Evolutionary conservation across 92 coral and sea anemone species (phyloP).

Genomic region (Umimayanthus chanpuru): DNA sequence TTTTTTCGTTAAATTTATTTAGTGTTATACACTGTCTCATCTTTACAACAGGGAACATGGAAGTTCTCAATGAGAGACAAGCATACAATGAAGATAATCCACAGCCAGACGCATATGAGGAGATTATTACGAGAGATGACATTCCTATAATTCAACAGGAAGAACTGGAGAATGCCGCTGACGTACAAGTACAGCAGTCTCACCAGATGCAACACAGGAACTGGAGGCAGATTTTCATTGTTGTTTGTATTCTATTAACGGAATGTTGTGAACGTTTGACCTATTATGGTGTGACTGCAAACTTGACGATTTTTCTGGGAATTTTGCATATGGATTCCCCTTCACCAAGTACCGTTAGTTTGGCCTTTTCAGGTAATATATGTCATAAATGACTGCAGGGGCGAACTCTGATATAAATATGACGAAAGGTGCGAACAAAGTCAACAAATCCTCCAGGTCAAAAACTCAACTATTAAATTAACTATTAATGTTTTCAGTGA

Average conservation of each 20-base stretch:
- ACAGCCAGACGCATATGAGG: neutral
- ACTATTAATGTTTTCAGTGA: too few species aligned
- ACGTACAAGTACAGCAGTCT: neutral
- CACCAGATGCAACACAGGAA: constrained; percentile 3
- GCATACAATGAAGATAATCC: neutral
- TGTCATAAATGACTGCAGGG: neutral
- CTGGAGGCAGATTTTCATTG: constrained; percentile 40
- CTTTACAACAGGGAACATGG: neutral
- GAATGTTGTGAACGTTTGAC: constrained; percentile 90
- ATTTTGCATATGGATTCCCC: constrained; percentile 50
- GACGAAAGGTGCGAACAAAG: neutral
- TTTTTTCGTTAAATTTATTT: too few species aligned
- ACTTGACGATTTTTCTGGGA: constrained; percentile 66
- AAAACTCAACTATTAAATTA: too few species aligned
- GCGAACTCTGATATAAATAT: neutral
- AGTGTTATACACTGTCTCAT: neutral
- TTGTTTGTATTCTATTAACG: constrained; percentile 69
- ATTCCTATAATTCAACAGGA: neutral
- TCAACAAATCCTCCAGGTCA: too few species aligned
- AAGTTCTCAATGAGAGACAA: neutral
- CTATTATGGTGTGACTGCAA: constrained; percentile 83
- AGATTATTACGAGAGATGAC: neutral
- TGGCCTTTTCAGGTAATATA: constrained; percentile 66
- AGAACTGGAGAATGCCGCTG: neutral
- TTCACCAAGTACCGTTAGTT: constrained; percentile 69